Base-by-base conservation (phyloP, 2,888 invertebrate species). In the Drosophila subquinaria region DNA sequence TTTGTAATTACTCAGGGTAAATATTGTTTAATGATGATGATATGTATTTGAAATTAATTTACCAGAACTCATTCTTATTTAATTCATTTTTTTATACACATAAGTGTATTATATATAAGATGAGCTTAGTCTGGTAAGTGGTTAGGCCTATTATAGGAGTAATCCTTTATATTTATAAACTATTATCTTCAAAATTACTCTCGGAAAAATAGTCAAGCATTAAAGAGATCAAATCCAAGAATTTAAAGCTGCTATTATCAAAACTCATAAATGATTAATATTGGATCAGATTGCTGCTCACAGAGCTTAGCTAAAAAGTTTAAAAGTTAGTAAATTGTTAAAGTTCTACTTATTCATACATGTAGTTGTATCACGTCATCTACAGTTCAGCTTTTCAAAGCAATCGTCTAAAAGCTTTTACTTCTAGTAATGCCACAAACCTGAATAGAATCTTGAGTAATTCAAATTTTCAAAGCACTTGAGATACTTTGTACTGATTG, bases 11-110 rank as follows among this genome's bases (percentile, higher is more conserved):
- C 10, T n/a, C 4, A 10, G 11, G 6, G 30, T 17, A 33, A 55
- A 6, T 55, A 23, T 4, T 8, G 40, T 55, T 30, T 55, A 55
- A 55, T 33, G 42, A 55, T 55, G 30, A 17, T 55, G 17, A 55
- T 13, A 8, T 13, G 35, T 3, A 11, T 17, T 50, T 0, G 33
- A 33, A 33, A 33, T 11, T 13, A 30, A 15, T 9, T 45, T 10
- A 43, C 4, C 11, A 8, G 4, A 40, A 15, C 2, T 15, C 8
- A 9, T 2, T 8, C 15, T 8, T 40, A 15, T 40, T 15, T 15
- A 2, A 38, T n/a, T n/a, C n/a, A 38, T 6, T 15, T 38, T 38
- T 17, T 17, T 17, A 17, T 17, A 17, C 17, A 17, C 17, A 17
- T 17, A 17, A 17, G 17, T 17, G 17, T 17, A 17, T 17, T 38